Evolutionary conservation across 2,888 invertebrate species (phyloP).

Genomic region (Ischnus inquisitorius): DNA sequence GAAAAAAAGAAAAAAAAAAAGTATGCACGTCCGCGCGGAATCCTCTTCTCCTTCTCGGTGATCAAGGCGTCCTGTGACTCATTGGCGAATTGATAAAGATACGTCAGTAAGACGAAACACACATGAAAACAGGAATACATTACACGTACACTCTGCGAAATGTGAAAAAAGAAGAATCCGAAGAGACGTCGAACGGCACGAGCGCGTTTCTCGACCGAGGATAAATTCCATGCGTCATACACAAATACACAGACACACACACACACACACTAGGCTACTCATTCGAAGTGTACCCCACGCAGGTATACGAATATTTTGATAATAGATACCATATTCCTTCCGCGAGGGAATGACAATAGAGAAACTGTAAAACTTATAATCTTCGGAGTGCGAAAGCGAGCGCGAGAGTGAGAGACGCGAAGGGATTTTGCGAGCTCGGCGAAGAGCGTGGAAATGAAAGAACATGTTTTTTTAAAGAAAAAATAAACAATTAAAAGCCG

Average conservation of each 20-base stretch:
- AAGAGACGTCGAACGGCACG: neutral
- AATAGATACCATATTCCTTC: constrained; percentile 62
- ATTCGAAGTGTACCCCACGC: constrained; percentile 49
- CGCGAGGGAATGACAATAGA: constrained; percentile 65
- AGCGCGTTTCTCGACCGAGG: neutral
- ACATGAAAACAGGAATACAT: constrained; percentile 12
- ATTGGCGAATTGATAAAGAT: constrained; percentile 29
- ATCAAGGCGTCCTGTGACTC: constrained; percentile 33
- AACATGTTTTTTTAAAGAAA: neutral
- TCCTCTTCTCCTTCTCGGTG: constrained; percentile 63
- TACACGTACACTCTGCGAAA: constrained; percentile 15
- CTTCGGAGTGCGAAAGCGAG: constrained; percentile 34
- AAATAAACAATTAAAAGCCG: constrained; percentile 11
- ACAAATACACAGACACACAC: constrained; percentile 11
- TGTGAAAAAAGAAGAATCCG: neutral
- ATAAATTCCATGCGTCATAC: constrained; percentile 12
- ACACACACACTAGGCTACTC: constrained; percentile 53
- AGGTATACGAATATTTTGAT: constrained; percentile 64
- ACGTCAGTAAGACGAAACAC: constrained; percentile 35
- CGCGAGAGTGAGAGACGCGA: neutral
- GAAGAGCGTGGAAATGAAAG: neutral
- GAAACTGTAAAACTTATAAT: constrained; percentile 48
- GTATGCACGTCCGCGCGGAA: constrained; percentile 31
- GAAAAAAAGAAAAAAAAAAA: constrained; percentile 48
- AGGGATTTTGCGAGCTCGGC: constrained; percentile 4